Base-by-base conservation (phyloP, 2,797 vertebrate species). In the Phoxinus dragarum region DNA sequence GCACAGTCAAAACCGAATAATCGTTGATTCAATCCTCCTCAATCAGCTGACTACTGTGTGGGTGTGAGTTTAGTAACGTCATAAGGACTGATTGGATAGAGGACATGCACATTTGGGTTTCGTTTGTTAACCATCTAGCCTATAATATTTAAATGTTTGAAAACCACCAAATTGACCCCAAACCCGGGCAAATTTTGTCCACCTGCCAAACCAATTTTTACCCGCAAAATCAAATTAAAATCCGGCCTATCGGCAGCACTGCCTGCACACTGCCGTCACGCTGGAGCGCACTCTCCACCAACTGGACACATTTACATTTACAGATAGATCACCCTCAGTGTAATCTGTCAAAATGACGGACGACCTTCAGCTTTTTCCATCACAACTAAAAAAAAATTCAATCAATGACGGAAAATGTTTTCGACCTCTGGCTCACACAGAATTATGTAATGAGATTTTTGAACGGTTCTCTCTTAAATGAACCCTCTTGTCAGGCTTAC, bases 401-500 rank as follows among this genome's bases (percentile, higher is more conserved):
- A 6, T 61, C 10, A 23, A 23, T n/a, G n/a, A n/a, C n/a, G n/a
- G n/a, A n/a, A n/a, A n/a, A n/a, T 31, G 27, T 61, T 27, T 27
- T 11, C 21, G 23, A 64, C n/a, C 59, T 64, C 59, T 31, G 12
- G 12, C 59, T 31, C 27, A 31, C n/a, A 64, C 27, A 54, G 17
- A 52, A 52, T 74, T 21, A 74, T 10, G 4, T 21, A 52, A 74
- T 69, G 8, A 40, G 2, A 40, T 54, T 54, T 21, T 54, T 34
- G 11, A 31, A 49, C 1, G 1, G 8, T 49, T 73, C 14, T 34
- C 44, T 17, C 8, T 36, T 34, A 44, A 64, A 59, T 49, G 0
- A 40, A 42, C 27, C 0, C 40, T 31, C 10, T 34, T 0, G 2
- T 23, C 3, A 2, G 4, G 73, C 90, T 92, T 93, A 99, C 98